Base-by-base conservation (phyloP, 2,113 vertebrate species). In the Aptenodytes forsteri region DNA sequence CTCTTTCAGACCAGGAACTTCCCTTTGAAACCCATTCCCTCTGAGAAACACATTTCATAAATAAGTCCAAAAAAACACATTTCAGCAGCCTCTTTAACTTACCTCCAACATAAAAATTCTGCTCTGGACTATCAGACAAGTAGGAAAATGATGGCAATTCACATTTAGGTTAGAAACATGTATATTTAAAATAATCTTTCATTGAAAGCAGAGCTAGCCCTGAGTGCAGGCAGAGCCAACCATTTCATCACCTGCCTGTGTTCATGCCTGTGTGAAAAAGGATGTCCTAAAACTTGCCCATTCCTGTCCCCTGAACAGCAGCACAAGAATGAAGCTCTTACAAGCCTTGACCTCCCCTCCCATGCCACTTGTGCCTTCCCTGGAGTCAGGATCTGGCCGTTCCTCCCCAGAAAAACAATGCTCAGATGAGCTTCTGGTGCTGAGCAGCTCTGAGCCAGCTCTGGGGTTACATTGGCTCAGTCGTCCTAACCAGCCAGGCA, bases 271-370 rank as follows among this genome's bases (percentile, higher is more conserved):
- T 59, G n/a, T 4, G 6, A 71, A 87, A 7, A 22, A n/a, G 10
- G 21, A 22, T 61, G 34, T 22, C 36, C 78, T 42, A 66, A 71
- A 66, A 30, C 10, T 26, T 61, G 32, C 12, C 20, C 2, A 2
- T 83, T 70, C 23, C 65, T 46, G 7, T 36, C 18, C 26, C 12
- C 56, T 14, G 52, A 76, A 80, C 7, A 70, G 32, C 27, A 61
- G 38, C 62, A 49, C 30, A 73, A 69, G 49, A 64, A 54, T 5
- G 7, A 81, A 88, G 30, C 3, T 50, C 32, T 46, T 50, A 34
- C 15, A 69, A 67, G 4, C 11, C 30, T 64, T 0, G 0, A 14
- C 6, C 21, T 94, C 21, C 19, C 32, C 21, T 76, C 23, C n/a
- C 18, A 34, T 46, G 25, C 4, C n/a, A 26, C 16, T 58, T 49